Conservation (phyloP, 1,140 invertebrate species). For the Chelonus insularis region DNA sequence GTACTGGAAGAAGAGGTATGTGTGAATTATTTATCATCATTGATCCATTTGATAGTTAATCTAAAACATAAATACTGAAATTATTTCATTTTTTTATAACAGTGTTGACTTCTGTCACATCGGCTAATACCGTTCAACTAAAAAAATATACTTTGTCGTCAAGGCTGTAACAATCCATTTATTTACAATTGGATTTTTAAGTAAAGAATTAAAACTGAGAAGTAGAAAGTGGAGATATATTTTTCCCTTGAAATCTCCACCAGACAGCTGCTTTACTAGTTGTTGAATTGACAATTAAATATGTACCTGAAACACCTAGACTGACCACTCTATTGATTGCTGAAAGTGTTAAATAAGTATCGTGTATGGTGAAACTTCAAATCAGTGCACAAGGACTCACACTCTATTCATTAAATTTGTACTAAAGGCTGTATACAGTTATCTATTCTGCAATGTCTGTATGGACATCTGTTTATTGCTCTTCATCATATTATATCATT, state of each 20-base stretch:
- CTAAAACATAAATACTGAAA: too few relatives aligned
- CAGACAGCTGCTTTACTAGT: slow-evolving; percentile 70
- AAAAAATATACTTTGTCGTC: too few relatives aligned
- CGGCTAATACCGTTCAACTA: too few relatives aligned
- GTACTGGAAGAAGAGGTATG: too few relatives aligned
- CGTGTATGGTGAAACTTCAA: slow-evolving; percentile 60
- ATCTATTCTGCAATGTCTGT: slow-evolving; percentile 65
- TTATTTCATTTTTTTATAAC: too few relatives aligned
- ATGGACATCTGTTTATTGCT: slow-evolving; percentile 69
- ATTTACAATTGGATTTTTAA: slow-evolving; percentile 78
- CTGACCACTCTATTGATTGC: slow-evolving; percentile 57
- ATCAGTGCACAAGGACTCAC: slow-evolving; percentile 65
- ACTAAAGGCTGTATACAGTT: slow-evolving; percentile 69
- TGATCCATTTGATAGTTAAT: too few relatives aligned
- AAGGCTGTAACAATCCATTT: slow-evolving; percentile 67
- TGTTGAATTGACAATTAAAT: slow-evolving; percentile 67
- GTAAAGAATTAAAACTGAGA: slow-evolving; percentile 75
- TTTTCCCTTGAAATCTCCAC: slow-evolving; percentile 67
- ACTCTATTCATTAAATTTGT: slow-evolving; percentile 70
- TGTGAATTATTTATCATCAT: too few relatives aligned
- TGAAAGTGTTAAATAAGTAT: slow-evolving; percentile 68
- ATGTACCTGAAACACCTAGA: slow-evolving; percentile 59
- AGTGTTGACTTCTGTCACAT: too few relatives aligned
- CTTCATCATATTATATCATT: slow-evolving; percentile 71
- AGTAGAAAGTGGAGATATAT: slow-evolving; percentile 61